Conservation (phyloP, 2,113 vertebrate genomes). For the Vicugna pacos region DNA sequence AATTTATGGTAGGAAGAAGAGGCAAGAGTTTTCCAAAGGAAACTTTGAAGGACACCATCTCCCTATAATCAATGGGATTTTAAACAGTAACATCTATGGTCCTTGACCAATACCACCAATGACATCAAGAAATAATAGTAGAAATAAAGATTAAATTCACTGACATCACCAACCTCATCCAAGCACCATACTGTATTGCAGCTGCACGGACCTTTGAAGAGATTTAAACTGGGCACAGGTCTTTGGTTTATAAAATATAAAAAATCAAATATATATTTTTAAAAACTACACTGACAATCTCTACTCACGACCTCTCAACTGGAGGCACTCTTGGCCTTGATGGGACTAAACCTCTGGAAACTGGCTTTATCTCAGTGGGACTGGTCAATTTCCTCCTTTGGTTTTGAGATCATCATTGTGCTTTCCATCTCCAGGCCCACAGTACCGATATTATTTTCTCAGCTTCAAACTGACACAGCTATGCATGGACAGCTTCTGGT, state of each 20-base stretch:
- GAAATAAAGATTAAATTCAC: not conserved
- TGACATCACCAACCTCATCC: not conserved
- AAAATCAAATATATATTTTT: not conserved
- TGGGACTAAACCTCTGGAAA: not conserved
- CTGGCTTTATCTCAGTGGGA: not conserved
- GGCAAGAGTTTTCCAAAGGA: not conserved
- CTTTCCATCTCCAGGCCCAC: not conserved
- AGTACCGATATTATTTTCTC: not conserved
- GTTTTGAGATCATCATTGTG: not conserved
- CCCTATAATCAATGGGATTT: not conserved
- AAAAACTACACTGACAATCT: not conserved
- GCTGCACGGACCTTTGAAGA: not conserved
- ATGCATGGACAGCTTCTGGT: not conserved
- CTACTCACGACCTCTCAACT: not conserved
- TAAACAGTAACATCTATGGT: not conserved
- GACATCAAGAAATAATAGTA: not conserved
- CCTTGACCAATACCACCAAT: not conserved
- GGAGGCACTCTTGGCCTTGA: not conserved
- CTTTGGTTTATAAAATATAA: not conserved
- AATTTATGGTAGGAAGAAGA: not conserved
- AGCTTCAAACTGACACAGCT: not conserved
- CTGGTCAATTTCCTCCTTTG: not conserved
- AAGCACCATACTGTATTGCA: not conserved
- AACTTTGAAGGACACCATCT: not conserved
- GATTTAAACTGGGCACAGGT: not conserved